Evolutionary conservation across 2,888 invertebrate species (phyloP), one percentile per base, ranked within the genome.

Genomic region (Sepioteuthis lessoniana): DNA sequence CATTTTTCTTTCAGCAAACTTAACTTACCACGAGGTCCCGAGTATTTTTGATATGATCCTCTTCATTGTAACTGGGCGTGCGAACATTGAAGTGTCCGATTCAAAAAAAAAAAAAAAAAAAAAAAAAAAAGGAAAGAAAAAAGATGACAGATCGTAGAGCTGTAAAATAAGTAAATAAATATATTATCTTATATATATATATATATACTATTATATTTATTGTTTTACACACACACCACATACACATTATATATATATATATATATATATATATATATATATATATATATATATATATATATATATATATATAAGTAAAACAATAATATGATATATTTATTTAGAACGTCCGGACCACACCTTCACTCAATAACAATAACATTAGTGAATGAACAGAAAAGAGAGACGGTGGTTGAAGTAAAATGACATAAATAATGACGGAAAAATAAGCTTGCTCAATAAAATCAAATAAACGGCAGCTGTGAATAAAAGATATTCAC

Each of bases 211-310:
- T 16, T 90, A 90, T 90, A 3, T 31, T 16, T 90, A 16, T 90
- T n/a, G 7, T 4, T 90, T 8, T 90, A 90, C 16, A 90, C 16
- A 90, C 16, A 90, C 16, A 8, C 5, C 16, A 90, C 16, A 16
- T 90, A 90, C 16, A 90, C 16, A 90, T 90, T 28, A 16, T 90
- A 90, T 90, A 35, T 90, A 90, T 90, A 90, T 90, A 90, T 90
- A 28, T 90, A 90, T 90, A 90, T 90, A 90, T 90, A 90, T 90
- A 90, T 90, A 90, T 90, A 90, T 90, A 28, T 90, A 90, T 90
- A 90, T 90, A 90, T 90, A 28, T 90, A 90, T 90, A 90, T 90
- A 90, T 90, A 90, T 90, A 90, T 90, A 90, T 90, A 90, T 90
- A 90, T 90, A 47, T 47, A 47, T 47, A 19, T 47, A 47, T 47